These are phyloP conservation scores for Tinamus major DNA, from an alignment of 2,797 vertebrate genomes.

Conservation along the genomic window DNA sequence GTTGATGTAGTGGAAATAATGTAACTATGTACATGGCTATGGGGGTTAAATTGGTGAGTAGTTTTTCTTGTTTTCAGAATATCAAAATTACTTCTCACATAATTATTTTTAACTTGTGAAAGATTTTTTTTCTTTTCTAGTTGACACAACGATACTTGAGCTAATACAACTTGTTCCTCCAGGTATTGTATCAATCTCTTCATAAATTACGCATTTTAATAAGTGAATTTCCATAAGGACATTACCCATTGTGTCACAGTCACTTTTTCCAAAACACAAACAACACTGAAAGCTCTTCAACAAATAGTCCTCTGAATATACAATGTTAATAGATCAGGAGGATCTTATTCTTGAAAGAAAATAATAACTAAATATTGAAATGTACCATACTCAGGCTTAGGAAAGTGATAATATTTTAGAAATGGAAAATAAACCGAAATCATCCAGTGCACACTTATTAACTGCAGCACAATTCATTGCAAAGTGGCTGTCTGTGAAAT, in stretches of 20 bases:
- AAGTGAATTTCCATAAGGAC: slow-evolving; percentile 53
- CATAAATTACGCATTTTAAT: slow-evolving; percentile 52
- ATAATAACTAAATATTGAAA: slow-evolving; percentile 55
- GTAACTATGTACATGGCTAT: not conserved
- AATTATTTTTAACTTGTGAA: slow-evolving; percentile 4
- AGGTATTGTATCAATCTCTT: slow-evolving; percentile 83
- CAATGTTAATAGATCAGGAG: slow-evolving; percentile 68
- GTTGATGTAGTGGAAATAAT: not conserved
- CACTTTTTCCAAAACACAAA: slow-evolving; percentile 17
- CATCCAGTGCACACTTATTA: slow-evolving; percentile 38
- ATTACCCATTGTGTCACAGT: slow-evolving; percentile 37
- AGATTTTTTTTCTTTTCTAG: slow-evolving; percentile 79
- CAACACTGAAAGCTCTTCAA: slow-evolving; percentile 46
- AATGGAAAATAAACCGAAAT: slow-evolving; percentile 47
- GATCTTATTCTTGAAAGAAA: slow-evolving; percentile 42
- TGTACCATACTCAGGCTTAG: slow-evolving; percentile 6
- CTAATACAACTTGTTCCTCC: slow-evolving; percentile 93
- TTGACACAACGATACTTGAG: slow-evolving; percentile 92
- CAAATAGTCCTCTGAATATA: slow-evolving; percentile 42
- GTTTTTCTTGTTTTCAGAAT: not conserved
- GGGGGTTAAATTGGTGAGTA: not conserved
- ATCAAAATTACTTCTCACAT: slow-evolving; percentile 12
- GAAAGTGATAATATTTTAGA: slow-evolving; percentile 45
- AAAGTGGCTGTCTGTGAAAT: slow-evolving; percentile 55
- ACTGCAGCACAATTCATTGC: slow-evolving; percentile 47